Evolutionary conservation across 2,888 invertebrate species (phyloP).

Genomic region (Cosmorhoe ocellata): DNA sequence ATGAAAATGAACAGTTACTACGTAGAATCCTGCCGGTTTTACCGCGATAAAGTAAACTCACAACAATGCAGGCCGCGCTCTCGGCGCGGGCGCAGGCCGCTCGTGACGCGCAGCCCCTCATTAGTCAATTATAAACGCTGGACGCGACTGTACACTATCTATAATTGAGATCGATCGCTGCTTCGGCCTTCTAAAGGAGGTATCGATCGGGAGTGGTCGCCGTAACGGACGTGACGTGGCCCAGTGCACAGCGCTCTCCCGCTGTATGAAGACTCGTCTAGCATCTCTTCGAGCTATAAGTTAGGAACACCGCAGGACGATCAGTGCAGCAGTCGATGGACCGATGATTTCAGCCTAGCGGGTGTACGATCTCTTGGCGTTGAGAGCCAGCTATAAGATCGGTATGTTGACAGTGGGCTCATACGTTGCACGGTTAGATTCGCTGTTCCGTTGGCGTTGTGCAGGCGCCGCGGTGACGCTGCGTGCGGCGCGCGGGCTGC

Average conservation of each 20-base stretch:
- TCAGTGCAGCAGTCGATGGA: no score
- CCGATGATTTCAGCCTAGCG: no score
- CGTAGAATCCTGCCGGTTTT: not conserved
- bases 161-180: conserved; percentile 58
- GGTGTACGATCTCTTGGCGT: no score
- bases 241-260: no score
- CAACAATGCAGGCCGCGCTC: conserved; percentile 9
- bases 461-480: not conserved
- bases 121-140: conserved; percentile 29
- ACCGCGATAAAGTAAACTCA: not conserved
- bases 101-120: conserved; percentile 28
- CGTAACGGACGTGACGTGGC: no score
- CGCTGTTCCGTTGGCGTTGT: not conserved
- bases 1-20: not conserved
- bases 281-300: no score
- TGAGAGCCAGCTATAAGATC: no score
- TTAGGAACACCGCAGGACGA: no score
- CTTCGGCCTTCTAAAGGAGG: conserved; percentile 25
- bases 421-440: not conserved
- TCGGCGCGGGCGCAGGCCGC: not conserved
- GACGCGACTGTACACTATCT: conserved; percentile 46
- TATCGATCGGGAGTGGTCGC: not conserved
- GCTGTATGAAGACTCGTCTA: no score
- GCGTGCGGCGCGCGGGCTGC: no score
- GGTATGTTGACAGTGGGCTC: no score